Evolutionary conservation across 2,113 vertebrate species (phyloP).

Genomic region (Osmerus eperlanus): DNA sequence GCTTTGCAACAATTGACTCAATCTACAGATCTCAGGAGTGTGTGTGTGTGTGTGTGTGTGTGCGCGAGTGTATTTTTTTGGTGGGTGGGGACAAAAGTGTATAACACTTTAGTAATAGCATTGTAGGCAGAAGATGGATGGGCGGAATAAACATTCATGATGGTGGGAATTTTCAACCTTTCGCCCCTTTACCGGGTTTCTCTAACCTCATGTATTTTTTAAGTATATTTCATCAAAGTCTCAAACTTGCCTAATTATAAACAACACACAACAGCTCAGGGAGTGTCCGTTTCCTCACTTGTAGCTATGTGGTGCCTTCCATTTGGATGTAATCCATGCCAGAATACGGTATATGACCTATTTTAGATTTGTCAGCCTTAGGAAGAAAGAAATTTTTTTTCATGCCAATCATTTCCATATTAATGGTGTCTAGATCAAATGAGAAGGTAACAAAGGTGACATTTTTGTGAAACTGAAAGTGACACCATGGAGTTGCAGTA

Average conservation of each 20-base stretch:
- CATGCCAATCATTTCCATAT: neutral
- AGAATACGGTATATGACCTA: neutral
- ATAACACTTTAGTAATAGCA: conserved; percentile 32
- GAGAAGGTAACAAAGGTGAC: neutral
- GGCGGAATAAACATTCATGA: conserved; percentile 36
- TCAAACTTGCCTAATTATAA: neutral
- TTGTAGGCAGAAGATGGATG: conserved; percentile 9
- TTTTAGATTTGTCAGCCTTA: conserved; percentile 6
- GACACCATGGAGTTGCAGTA: conserved; percentile 5
- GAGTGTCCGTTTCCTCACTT: neutral
- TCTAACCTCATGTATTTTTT: conserved; percentile 40
- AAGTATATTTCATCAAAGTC: conserved; percentile 36
- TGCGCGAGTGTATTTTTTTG: neutral
- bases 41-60: neutral
- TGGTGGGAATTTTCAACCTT: conserved; percentile 42
- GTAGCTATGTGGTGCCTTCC: neutral
- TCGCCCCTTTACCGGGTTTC: conserved; percentile 23
- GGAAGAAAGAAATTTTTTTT: neutral
- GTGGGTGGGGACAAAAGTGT: conserved; percentile 6
- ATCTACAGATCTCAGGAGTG: conserved; percentile 11
- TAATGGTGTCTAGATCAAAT: conserved; percentile 1
- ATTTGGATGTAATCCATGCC: neutral
- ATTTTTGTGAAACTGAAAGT: neutral
- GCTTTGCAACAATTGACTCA: conserved; percentile 34
- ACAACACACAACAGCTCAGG: neutral